Evolutionary conservation across 2,888 invertebrate genomes (phyloP).

Genomic region (Limulus polyphemus): DNA sequence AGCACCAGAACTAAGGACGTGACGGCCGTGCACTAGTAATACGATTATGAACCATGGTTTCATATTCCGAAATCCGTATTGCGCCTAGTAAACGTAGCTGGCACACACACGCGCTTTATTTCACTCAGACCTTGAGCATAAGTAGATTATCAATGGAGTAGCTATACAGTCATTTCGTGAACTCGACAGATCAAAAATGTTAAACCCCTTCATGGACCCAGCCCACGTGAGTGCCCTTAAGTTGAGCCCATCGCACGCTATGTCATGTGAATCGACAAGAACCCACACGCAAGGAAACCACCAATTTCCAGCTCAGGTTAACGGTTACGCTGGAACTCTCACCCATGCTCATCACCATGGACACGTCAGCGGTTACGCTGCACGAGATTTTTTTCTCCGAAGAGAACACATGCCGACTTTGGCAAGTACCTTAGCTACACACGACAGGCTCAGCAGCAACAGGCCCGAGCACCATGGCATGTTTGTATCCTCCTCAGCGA

Average conservation of each 20-base stretch:
- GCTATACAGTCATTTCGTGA: too few relatives aligned
- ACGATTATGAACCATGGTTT: too few relatives aligned
- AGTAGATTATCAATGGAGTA: too few relatives aligned
- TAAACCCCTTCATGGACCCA: constrained; percentile 79
- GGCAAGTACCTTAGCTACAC: constrained; percentile 34
- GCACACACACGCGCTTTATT: too few relatives aligned
- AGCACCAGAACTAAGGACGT: too few relatives aligned
- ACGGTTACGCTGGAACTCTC: constrained; percentile 26
- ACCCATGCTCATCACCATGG: constrained; percentile 31
- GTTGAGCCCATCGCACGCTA: constrained; percentile 38
- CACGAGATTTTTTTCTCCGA: constrained; percentile 68
- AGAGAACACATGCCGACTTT: constrained; percentile 46
- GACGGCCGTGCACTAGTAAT: too few relatives aligned
- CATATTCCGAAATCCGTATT: too few relatives aligned
- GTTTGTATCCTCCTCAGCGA: constrained; percentile 29
- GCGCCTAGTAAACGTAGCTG: too few relatives aligned
- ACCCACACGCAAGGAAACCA: constrained; percentile 33
- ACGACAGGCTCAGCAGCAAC: constrained; percentile 45
- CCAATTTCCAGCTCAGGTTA: constrained; percentile 31
- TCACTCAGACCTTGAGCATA: too few relatives aligned
- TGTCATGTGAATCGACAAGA: constrained; percentile 40
- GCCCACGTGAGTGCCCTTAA: constrained; percentile 39
- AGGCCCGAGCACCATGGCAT: constrained; percentile 39
- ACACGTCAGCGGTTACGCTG: constrained; percentile 56
- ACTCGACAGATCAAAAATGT: constrained; percentile 40